These are phyloP conservation scores for Pyralis farinalis DNA, from an alignment of 2,888 invertebrate genomes.

Conservation along the genomic window DNA sequence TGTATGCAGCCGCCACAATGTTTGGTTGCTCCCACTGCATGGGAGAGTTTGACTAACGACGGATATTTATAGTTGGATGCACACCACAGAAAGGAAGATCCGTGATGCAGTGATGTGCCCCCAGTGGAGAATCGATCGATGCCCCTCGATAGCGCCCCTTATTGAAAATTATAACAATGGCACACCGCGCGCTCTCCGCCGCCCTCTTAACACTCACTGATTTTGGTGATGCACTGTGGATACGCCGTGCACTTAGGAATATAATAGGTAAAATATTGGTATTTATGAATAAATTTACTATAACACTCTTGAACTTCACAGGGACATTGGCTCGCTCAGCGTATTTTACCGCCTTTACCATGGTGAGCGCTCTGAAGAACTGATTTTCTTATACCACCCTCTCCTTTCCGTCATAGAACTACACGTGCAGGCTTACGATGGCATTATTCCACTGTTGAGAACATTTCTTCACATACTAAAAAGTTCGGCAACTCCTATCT, in stretches of 20 bases:
- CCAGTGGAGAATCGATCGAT: constrained; percentile 60
- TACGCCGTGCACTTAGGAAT: constrained; percentile 28
- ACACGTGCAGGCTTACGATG: no score
- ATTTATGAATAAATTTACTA: no score
- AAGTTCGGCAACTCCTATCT: no score
- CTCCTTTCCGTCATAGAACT: no score
- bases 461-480: no score
- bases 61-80: constrained; percentile 72
- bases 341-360: no score
- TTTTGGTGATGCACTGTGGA: constrained; percentile 68
- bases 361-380: no score
- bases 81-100: constrained; percentile 55
- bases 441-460: no score
- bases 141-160: constrained; percentile 79
- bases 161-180: constrained; percentile 82
- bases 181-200: constrained; percentile 61
- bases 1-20: not conserved
- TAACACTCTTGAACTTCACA: no score
- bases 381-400: no score
- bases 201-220: constrained; percentile 80
- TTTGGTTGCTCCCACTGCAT: not conserved
- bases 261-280: no score
- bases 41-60: constrained; percentile 28
- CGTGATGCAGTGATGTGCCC: constrained; percentile 43
- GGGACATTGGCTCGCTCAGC: no score